Evolutionary conservation across 2,797 vertebrate species (phyloP).

Genomic region (Chelon labrosus): DNA sequence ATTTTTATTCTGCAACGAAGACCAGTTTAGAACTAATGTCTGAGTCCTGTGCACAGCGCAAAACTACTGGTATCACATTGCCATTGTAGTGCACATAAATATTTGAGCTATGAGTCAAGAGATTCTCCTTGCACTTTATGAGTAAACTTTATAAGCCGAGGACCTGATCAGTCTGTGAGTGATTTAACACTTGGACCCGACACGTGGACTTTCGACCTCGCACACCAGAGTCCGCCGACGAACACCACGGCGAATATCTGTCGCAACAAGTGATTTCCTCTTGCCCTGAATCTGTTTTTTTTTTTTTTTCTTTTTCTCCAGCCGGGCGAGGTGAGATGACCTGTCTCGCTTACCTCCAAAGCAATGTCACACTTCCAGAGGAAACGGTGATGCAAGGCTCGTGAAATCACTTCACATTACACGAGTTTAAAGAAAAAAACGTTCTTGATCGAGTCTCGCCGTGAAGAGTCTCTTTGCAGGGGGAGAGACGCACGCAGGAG

Average conservation of each 20-base stretch:
- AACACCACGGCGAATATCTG: conserved; percentile 1
- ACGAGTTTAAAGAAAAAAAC: neutral
- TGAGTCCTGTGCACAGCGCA: neutral
- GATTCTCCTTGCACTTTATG: neutral
- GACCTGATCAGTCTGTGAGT: neutral
- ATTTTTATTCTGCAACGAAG: neutral
- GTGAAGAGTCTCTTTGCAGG: neutral
- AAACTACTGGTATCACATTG: neutral
- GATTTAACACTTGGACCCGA: conserved; percentile 31
- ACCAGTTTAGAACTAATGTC: neutral
- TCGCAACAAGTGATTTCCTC: conserved; percentile 20
- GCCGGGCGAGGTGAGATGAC: neutral
- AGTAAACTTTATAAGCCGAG: neutral
- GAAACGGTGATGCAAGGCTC: neutral
- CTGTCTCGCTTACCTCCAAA: neutral
- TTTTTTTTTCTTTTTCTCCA: neutral
- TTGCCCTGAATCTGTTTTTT: neutral
- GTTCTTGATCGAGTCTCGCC: neutral
- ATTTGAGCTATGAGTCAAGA: neutral
- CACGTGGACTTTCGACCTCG: neutral
- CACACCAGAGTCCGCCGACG: neutral
- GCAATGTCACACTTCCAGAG: neutral
- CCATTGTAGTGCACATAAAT: neutral
- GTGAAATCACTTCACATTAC: neutral
- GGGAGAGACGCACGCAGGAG: neutral